phyloP scores from a whole-genome alignment of 2,888 invertebrate species.

The Loripinus fragilis region DNA sequence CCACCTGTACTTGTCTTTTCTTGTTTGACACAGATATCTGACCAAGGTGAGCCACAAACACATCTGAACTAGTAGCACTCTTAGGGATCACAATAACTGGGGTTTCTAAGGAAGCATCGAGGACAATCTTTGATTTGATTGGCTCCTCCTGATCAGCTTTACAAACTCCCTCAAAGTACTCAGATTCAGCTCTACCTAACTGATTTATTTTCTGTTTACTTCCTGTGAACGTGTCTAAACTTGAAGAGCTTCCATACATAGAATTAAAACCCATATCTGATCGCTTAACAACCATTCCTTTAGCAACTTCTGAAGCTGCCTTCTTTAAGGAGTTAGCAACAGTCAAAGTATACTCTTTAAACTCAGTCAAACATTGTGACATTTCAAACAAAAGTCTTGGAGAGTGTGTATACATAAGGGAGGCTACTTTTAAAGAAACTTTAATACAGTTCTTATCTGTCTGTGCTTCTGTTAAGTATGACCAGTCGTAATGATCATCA shows the following conservation, averaged over 20 bases:
- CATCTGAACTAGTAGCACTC: constrained; percentile 90
- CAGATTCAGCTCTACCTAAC: constrained; percentile 41
- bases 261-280: constrained; percentile 49
- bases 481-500: not conserved
- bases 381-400: constrained; percentile 93
- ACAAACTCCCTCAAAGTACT: constrained; percentile 44
- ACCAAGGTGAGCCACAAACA: constrained; percentile 96
- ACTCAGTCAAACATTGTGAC: constrained; percentile 94
- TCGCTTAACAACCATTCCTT: constrained; percentile 87
- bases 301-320: constrained; percentile 97
- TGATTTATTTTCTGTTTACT: constrained; percentile 37
- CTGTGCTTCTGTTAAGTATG: constrained; percentile 7
- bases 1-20: constrained; percentile 34
- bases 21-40: constrained; percentile 87
- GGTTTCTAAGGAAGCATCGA: constrained; percentile 90
- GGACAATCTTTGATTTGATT: constrained; percentile 42
- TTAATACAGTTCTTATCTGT: constrained; percentile 47
- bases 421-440: constrained; percentile 88
- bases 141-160: constrained; percentile 25
- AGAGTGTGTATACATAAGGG: constrained; percentile 97
- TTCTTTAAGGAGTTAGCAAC: constrained; percentile 93
- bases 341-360: constrained; percentile 93
- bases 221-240: constrained; percentile 46
- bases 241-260: constrained; percentile 55
- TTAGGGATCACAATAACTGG: constrained; percentile 96